Conservation (phyloP, 2,888 invertebrate species). For the Apodemia zela region DNA sequence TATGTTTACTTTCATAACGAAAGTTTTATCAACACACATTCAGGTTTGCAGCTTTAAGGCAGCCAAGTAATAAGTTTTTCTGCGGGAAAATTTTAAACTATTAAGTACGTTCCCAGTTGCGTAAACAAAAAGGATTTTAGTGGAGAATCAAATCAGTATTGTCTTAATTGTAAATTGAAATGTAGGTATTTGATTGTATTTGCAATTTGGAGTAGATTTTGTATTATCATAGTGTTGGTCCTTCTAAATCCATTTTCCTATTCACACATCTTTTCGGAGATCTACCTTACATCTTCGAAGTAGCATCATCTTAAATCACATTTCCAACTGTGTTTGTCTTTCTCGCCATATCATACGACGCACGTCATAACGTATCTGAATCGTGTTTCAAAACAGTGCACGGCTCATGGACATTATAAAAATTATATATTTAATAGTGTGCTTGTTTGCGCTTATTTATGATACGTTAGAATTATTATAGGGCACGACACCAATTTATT, state of each 20-base stretch:
- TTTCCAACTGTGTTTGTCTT: conserved; percentile 28
- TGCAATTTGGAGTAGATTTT: conserved; percentile 53
- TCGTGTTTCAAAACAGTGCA: conserved; percentile 43
- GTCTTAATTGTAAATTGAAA: background rate
- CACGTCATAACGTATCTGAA: conserved; percentile 36
- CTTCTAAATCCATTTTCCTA: conserved; percentile 58
- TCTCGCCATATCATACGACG: conserved; percentile 28
- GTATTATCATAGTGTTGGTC: conserved; percentile 40
- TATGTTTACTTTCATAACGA: no score
- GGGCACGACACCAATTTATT: conserved; percentile 34
- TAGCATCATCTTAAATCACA: conserved; percentile 5
- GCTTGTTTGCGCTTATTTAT: conserved; percentile 47
- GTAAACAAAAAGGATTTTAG: conserved; percentile 20
- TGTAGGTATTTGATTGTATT: conserved; percentile 48
- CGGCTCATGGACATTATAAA: conserved; percentile 46
- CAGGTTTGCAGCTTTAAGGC: background rate
- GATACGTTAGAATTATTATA: conserved; percentile 37
- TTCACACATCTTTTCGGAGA: conserved; percentile 37
- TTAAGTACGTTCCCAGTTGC: conserved; percentile 4
- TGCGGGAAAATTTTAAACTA: background rate
- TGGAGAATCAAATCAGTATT: conserved; percentile 19
- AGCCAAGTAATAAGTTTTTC: background rate
- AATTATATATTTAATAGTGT: conserved; percentile 32
- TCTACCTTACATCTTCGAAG: conserved; percentile 15
- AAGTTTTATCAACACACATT: background rate